Base-by-base conservation (phyloP, 2,113 vertebrate genomes). In the Microcebus lehilahytsara region DNA sequence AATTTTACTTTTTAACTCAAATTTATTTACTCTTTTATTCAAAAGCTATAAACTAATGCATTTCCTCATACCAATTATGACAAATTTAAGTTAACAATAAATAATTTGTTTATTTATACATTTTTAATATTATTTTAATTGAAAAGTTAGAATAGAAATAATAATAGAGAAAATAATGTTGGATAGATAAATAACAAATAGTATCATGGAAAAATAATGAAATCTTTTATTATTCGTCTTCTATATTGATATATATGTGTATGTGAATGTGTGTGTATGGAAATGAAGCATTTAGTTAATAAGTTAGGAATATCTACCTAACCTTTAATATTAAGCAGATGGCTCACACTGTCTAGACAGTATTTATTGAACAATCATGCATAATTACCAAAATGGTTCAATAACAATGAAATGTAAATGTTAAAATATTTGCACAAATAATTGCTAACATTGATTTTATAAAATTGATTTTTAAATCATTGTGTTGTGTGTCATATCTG, bases 381-480 rank as follows among this genome's bases (percentile, higher is more conserved):
- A 0, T 89, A 71, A 53, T 80, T 53, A 72, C 14, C 93, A 64
- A 93, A 97, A 93, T 74, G 7, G 40, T 93, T 95, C 22, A 89
- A 80, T 91, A 94, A 78, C 9, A 93, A 92, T 93, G 77, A 74
- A 67, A 96, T 87, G 69, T 20, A 75, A 60, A 87, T 93, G 74
- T 74, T 88, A 81, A 97, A 96, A 78, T 93, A 17, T 22, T 89
- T 97, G 32, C 32, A 90, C 49, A 84, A 84, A 78, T 93, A 72
- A 89, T 81, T 64, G 91, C 27, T 72, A 94, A 92, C 17, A 79
- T 93, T 74, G 46, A 67, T 58, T 91, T 23, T 95, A 71, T 64
- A 66, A 85, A 71, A 77, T 19, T 81, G 4, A 60, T 89, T 77
- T 86, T 91, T 87, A 74, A 78, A 95, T 27, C 0, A 10, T 14